These are phyloP conservation scores for Phrynocephalus guinanensis DNA, from an alignment of 2,797 vertebrate species.

Conservation along the genomic window DNA sequence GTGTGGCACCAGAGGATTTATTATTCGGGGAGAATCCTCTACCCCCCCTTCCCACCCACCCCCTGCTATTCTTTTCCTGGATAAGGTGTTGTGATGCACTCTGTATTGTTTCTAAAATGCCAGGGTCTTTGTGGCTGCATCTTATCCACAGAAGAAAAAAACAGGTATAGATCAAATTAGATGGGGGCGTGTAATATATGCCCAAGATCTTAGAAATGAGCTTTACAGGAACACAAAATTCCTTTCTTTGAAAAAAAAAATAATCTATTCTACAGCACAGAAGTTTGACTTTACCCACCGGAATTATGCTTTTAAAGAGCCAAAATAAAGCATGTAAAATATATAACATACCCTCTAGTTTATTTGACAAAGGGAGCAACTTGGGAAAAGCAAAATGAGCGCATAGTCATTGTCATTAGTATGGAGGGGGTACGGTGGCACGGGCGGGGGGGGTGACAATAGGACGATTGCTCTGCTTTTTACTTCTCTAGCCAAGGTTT, in stretches of 20 bases:
- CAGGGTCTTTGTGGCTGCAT: background rate
- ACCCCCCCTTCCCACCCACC: background rate
- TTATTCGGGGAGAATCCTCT: conserved; percentile 73
- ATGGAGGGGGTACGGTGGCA: conserved; percentile 16
- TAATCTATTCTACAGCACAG: background rate
- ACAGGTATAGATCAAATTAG: background rate
- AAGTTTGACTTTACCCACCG: background rate
- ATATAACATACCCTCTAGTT: conserved; percentile 56
- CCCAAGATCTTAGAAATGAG: background rate
- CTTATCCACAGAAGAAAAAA: background rate
- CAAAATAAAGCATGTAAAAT: conserved; percentile 34
- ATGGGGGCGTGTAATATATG: background rate
- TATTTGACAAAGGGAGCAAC: conserved; percentile 63
- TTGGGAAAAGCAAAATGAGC: conserved; percentile 62
- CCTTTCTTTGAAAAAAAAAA: background rate
- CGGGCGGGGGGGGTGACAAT: conserved; percentile 34
- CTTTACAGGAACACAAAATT: background rate
- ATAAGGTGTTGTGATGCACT: conserved; percentile 66
- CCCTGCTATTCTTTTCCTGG: conserved; percentile 26
- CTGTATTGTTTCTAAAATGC: conserved; percentile 39
- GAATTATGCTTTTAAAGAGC: conserved; percentile 6
- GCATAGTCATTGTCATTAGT: conserved; percentile 63
- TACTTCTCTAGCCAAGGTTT: conserved; percentile 68
- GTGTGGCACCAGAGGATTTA: conserved; percentile 77
- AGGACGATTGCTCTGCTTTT: conserved; percentile 64